phyloP scores from a whole-genome alignment of 2,888 invertebrate species.

The Scelioninae gen. 2 region DNA sequence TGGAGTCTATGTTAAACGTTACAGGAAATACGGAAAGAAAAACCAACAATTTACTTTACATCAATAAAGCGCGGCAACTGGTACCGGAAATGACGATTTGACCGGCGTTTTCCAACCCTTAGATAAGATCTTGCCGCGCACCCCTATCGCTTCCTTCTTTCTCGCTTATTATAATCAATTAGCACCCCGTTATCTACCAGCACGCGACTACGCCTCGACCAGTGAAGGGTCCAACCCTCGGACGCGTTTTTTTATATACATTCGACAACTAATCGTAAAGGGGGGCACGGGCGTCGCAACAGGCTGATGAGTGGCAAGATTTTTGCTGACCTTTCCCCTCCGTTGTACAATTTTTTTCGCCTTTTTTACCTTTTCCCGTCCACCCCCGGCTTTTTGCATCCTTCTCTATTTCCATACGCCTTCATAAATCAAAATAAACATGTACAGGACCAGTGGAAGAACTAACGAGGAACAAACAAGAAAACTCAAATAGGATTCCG shows the following conservation, averaged over 20 bases:
- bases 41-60: neutral
- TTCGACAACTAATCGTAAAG: conserved; percentile 63
- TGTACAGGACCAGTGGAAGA: conserved; percentile 1
- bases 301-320: conserved; percentile 74
- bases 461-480: conserved; percentile 25
- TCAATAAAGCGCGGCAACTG: conserved; percentile 1
- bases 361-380: conserved; percentile 27
- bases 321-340: conserved; percentile 59
- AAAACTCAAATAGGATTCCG: conserved; percentile 16
- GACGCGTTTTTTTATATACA: conserved; percentile 66
- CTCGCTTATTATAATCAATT: conserved; percentile 74
- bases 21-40: neutral
- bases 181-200: conserved; percentile 72
- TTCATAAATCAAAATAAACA: conserved; percentile 49
- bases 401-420: conserved; percentile 42
- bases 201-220: conserved; percentile 65
- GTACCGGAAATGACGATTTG: conserved; percentile 61
- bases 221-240: conserved; percentile 69
- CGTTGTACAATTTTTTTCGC: conserved; percentile 20
- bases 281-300: conserved; percentile 68
- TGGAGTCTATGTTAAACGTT: too few relatives aligned
- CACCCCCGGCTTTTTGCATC: too few relatives aligned
- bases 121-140: conserved; percentile 54
- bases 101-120: conserved; percentile 59
- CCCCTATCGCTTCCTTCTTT: conserved; percentile 62